A percentile compares a stretch with the other conserved stretches of the same genome.
phyloP scores from a whole-genome alignment of 2,113 vertebrate genomes.

The Saguinus midas region DNA sequence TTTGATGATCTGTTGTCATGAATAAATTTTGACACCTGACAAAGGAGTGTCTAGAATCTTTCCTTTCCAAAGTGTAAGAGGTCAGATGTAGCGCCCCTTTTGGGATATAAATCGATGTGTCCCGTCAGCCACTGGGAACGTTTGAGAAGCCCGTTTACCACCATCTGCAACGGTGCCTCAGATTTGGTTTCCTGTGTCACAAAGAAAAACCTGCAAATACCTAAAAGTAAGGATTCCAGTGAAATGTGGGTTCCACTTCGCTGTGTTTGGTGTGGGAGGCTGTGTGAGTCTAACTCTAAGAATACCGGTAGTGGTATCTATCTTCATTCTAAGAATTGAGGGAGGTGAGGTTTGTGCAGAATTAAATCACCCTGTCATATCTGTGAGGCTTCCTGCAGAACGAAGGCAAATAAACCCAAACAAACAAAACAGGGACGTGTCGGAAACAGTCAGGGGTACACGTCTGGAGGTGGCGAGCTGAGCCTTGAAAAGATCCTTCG shows the following conservation, averaged over 20 bases:
- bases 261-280: constrained; percentile 66
- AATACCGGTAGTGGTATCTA: constrained; percentile 90
- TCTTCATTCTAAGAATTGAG: constrained; percentile 87
- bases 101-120: background rate
- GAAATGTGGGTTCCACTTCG: constrained; percentile 72
- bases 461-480: too few relatives aligned
- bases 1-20: background rate
- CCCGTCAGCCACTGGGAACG: background rate
- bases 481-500: background rate
- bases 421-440: constrained; percentile 62
- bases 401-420: constrained; percentile 37
- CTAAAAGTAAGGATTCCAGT: constrained; percentile 79
- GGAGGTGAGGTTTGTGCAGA: constrained; percentile 80
- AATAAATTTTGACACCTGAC: background rate
- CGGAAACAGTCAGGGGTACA: too few relatives aligned
- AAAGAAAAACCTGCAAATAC: constrained; percentile 82
- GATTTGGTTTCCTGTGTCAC: constrained; percentile 81
- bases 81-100: background rate
- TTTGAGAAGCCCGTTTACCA: background rate
- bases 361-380: constrained; percentile 77
- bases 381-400: constrained; percentile 82
- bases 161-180: constrained; percentile 56
- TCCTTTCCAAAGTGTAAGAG: background rate
- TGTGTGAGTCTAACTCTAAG: constrained; percentile 81
- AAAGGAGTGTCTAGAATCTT: background rate